phyloP scores from a whole-genome alignment of 2,113 vertebrate genomes.

The Jaculus jaculus region DNA sequence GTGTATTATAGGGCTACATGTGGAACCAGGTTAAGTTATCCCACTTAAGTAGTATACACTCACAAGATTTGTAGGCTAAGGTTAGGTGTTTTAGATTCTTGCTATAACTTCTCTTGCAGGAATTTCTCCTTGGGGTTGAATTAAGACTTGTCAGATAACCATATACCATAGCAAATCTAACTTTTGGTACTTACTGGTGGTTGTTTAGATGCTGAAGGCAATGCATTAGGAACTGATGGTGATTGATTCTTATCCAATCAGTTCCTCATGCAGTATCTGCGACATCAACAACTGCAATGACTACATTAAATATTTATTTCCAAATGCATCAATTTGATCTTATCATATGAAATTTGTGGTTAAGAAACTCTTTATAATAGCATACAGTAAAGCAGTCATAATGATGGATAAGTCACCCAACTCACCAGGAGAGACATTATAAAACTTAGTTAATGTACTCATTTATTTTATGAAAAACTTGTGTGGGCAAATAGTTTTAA shows the following conservation, averaged over 20 bases:
- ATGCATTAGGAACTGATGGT: slow-evolving; percentile 98
- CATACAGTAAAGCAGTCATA: slow-evolving; percentile 12
- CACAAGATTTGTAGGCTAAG: neutral
- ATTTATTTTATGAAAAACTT: slow-evolving; percentile 57
- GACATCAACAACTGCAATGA: slow-evolving; percentile 91
- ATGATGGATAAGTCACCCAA: slow-evolving; percentile 37
- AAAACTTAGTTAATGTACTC: neutral
- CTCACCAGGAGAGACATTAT: slow-evolving; percentile 32
- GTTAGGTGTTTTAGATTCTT: neutral
- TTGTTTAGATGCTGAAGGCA: slow-evolving; percentile 98
- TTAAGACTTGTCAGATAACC: slow-evolving; percentile 14
- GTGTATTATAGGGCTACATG: neutral
- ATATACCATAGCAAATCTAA: neutral
- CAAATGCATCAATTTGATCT: neutral
- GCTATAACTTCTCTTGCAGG: neutral
- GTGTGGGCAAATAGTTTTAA: slow-evolving; percentile 4
- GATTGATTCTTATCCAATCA: slow-evolving; percentile 93
- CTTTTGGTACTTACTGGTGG: slow-evolving; percentile 78
- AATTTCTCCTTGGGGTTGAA: slow-evolving; percentile 37
- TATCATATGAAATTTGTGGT: slow-evolving; percentile 18
- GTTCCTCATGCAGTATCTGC: slow-evolving; percentile 99
- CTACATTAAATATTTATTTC: slow-evolving; percentile 45
- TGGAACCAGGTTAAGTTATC: neutral
- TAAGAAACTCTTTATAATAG: slow-evolving; percentile 43
- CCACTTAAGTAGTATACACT: slow-evolving; percentile 3